Conservation (phyloP, 2,797 vertebrate species). For the Columba guinea region DNA sequence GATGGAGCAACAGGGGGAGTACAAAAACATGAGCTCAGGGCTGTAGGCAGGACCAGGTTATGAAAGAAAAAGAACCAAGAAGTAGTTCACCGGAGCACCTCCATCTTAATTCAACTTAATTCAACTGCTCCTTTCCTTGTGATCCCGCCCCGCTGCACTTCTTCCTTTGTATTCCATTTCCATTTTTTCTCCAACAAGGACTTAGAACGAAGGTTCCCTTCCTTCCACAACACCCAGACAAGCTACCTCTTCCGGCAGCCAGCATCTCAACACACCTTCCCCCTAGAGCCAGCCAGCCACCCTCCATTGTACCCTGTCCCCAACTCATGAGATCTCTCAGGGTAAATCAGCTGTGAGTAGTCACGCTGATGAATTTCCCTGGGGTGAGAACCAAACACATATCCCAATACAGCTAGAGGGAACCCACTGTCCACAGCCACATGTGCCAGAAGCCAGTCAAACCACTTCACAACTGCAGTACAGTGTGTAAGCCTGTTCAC, state of each 20-base stretch:
- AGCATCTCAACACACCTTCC: background rate
- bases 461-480: background rate
- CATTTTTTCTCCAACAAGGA: background rate
- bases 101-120: background rate
- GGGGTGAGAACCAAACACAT: background rate
- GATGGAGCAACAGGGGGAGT: background rate
- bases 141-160: background rate
- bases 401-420: background rate
- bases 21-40: background rate
- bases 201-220: background rate
- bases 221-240: background rate
- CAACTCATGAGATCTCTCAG: background rate
- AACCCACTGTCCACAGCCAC: background rate
- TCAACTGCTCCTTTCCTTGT: background rate
- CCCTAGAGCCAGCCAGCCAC: background rate
- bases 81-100: background rate
- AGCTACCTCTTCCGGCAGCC: background rate
- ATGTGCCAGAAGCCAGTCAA: background rate
- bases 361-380: background rate
- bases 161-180: background rate
- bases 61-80: background rate
- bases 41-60: background rate
- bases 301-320: background rate
- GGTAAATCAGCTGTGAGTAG: background rate
- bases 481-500: fast-evolving